These are phyloP conservation scores for Chorisops tibialis DNA, from an alignment of 2,888 invertebrate genomes.

Conservation along the genomic window DNA sequence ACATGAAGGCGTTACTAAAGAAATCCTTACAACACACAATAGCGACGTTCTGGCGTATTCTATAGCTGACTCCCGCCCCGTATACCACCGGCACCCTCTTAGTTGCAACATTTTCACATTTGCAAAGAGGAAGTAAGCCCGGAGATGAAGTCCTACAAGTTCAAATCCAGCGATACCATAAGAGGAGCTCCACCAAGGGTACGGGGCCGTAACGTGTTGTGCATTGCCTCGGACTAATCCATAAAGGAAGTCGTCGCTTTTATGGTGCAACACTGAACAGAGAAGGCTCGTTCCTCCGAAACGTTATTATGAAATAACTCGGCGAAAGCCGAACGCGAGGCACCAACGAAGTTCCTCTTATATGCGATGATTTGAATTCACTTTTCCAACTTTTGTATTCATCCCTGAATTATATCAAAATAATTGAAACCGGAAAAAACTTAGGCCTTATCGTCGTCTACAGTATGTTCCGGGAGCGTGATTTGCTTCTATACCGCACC, in stretches of 20 bases:
- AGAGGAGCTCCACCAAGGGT: constrained; percentile 2
- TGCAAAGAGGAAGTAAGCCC: not conserved
- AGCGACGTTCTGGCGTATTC: not conserved
- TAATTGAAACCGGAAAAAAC: constrained; percentile 27
- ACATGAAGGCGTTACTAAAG: constrained; percentile 26
- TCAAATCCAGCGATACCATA: constrained; percentile 14
- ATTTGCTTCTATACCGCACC: too few species aligned
- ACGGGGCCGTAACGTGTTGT: not conserved
- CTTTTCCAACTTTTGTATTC: constrained; percentile 9
- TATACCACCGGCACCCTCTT: constrained; percentile 7
- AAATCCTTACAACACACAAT: constrained; percentile 14
- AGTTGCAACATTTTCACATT: too few species aligned
- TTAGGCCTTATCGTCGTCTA: not conserved
- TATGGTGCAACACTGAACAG: not conserved
- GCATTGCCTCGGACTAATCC: constrained; percentile 5
- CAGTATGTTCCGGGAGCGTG: too few species aligned
- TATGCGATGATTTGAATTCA: too few species aligned
- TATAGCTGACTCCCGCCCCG: not conserved
- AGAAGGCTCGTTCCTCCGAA: not conserved
- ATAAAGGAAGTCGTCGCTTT: constrained; percentile 11
- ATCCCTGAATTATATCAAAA: constrained; percentile 18
- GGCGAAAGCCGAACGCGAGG: too few species aligned
- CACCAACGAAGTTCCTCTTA: not conserved
- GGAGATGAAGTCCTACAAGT: constrained; percentile 24
- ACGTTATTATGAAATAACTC: too few species aligned